phyloP scores from a whole-genome alignment of 2,888 invertebrate genomes.

The Andrena minutula region DNA sequence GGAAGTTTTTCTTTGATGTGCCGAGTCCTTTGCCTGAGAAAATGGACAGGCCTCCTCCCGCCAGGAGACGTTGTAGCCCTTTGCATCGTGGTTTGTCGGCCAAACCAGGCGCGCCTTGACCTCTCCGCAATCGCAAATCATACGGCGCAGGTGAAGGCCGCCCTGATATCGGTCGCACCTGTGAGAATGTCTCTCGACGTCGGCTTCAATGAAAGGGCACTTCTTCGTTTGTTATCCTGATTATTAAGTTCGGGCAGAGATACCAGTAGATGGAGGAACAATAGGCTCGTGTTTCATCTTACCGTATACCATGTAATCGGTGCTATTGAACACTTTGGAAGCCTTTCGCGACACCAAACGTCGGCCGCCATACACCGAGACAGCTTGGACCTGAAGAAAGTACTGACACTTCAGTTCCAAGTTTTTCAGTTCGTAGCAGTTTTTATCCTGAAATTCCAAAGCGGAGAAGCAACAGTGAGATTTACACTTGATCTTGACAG shows the following conservation, averaged over 20 bases:
- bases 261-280: constrained; percentile 35
- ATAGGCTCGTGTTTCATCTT: constrained; percentile 51
- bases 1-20: constrained; percentile 15
- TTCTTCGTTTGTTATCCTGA: constrained; percentile 70
- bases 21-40: constrained; percentile 22
- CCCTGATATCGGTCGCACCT: constrained; percentile 74
- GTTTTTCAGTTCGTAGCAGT: constrained; percentile 88
- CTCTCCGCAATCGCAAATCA: constrained; percentile 75
- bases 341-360: constrained; percentile 90
- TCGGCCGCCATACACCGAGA: constrained; percentile 89
- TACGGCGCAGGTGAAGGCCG: constrained; percentile 73
- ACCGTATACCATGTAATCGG: constrained; percentile 85
- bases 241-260: constrained; percentile 47
- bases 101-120: constrained; percentile 76
- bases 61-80: constrained; percentile 76
- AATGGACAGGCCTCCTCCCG: constrained; percentile 68
- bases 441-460: constrained; percentile 86
- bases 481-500: not conserved
- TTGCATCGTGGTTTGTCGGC: constrained; percentile 68
- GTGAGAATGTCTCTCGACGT: constrained; percentile 71
- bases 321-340: constrained; percentile 90
- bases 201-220: constrained; percentile 75
- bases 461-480: not conserved
- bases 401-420: constrained; percentile 90
- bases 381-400: constrained; percentile 92